Evolutionary conservation across 1,140 invertebrate species (phyloP), one percentile per base, ranked within the genome.

Genomic region (Heliconius himera): DNA sequence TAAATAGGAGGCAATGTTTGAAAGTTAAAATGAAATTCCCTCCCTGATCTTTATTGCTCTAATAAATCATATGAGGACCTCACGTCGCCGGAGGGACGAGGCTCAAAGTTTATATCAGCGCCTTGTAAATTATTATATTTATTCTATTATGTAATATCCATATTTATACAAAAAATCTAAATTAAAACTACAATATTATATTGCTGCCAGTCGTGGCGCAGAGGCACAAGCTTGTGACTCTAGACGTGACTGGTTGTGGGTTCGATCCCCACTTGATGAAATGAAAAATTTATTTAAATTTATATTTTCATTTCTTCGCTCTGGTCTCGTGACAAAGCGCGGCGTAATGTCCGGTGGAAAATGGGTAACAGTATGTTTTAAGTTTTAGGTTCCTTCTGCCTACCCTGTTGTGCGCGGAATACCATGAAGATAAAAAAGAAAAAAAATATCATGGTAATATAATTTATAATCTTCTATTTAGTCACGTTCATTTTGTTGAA

Each of bases 11-110:
- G 38, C 20, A 70, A 70, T 18, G 20, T 13, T 26, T 41, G 22
- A 49, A 76, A 76, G 60, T 70, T 70, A 46, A 76, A 76, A 70
- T 70, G 41, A 76, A 76, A 70, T 70, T 76, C 75, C 56, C 5
- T 29, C 60, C 75, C 60, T 46, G 56, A 70, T 76, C 60, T 76
- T 76, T 76, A 76, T 76, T 76, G 26, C 36, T 38, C 36, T 70
- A 76, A 76, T 76, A 76, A 76, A 76, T 76, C 75, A 76, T 76
- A 16, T 51, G 70, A 38, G 75, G 60, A 46, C 51, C 75, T 49
- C 41, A 76, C 60, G 22, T 76, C 60, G 75, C 26, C 41, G 60
- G 38, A 75, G 29, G 74, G 60, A 49, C 66, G 60, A 8, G 29
- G 70, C 56, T 70, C 73, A 46, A 76, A 76, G 33, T 70, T 76